A percentile compares a stretch with the other conserved stretches of the same genome.
These are phyloP conservation scores for Vollenhovia emeryi DNA, from an alignment of 1,140 invertebrate species.

Conservation along the genomic window DNA sequence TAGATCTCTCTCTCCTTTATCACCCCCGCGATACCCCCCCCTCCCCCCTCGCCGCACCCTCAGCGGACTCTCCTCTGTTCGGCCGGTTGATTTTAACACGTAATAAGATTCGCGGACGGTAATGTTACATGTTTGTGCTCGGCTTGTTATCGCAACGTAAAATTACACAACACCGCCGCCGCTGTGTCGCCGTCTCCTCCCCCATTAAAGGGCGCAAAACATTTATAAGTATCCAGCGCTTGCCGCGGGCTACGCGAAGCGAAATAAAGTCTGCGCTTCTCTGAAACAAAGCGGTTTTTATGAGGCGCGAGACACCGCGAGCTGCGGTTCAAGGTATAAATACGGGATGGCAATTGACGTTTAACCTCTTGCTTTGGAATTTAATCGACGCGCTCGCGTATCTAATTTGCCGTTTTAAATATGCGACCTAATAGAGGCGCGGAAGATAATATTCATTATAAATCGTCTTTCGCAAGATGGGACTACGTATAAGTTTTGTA, in stretches of 20 bases:
- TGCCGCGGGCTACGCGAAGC: slow-evolving; percentile 41
- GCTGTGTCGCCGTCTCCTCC: slow-evolving; percentile 40
- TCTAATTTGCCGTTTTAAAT: slow-evolving; percentile 46
- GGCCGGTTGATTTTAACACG: slow-evolving; percentile 62
- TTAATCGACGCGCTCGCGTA: slow-evolving; percentile 40
- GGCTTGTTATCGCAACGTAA: slow-evolving; percentile 38
- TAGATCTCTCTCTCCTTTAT: slow-evolving; percentile 60
- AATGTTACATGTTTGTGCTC: slow-evolving; percentile 44
- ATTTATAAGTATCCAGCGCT: slow-evolving; percentile 56
- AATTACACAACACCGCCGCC: slow-evolving; percentile 49
- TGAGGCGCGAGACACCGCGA: slow-evolving; percentile 54
- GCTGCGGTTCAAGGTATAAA: slow-evolving; percentile 52
- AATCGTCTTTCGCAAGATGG: background rate
- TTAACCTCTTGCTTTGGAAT: slow-evolving; percentile 50
- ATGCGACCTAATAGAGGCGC: background rate
- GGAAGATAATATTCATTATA: slow-evolving; percentile 27
- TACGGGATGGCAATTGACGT: slow-evolving; percentile 50
- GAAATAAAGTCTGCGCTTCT: slow-evolving; percentile 54
- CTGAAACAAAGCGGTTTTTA: slow-evolving; percentile 61
- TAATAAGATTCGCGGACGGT: slow-evolving; percentile 56
- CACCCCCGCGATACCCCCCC: slow-evolving; percentile 15
- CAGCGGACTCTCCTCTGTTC: slow-evolving; percentile 39
- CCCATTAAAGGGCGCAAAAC: slow-evolving; percentile 59
- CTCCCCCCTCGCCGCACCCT: slow-evolving; percentile 15
- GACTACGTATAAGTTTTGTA: background rate